phyloP scores from a whole-genome alignment of 2,888 invertebrate genomes.

The Zaprionus bogoriensis region DNA sequence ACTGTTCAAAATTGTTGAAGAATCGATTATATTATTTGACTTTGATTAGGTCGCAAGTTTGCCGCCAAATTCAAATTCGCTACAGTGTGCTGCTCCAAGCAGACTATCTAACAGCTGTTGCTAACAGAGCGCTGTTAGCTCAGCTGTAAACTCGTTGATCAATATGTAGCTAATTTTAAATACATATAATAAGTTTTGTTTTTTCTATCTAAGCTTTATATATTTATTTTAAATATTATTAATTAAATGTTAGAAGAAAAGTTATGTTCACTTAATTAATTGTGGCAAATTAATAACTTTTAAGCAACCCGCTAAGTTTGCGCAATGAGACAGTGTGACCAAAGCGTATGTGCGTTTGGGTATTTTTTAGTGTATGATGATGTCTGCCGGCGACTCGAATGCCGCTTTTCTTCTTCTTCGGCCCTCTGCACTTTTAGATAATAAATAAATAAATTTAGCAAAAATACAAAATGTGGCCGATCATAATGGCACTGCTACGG shows the following conservation, averaged over 20 bases:
- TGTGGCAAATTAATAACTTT: not conserved
- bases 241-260: not conserved
- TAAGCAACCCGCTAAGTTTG: not conserved
- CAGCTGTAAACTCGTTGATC: no score
- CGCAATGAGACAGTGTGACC: not conserved
- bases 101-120: no score
- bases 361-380: not conserved
- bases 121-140: no score
- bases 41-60: no score
- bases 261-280: not conserved
- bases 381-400: not conserved
- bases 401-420: conserved; percentile 4
- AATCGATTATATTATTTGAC: no score
- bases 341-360: not conserved
- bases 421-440: not conserved
- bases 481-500: conserved; percentile 86
- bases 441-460: conserved; percentile 5
- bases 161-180: no score
- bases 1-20: no score
- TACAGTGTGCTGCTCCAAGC: no score
- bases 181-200: no score
- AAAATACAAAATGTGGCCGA: conserved; percentile 88
- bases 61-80: no score
- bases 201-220: no score
- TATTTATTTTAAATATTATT: no score